Percentiles rank a stretch among this genome's conserved stretches.
Evolutionary conservation across 1,140 invertebrate genomes (phyloP).

Genomic region (Phocides pigmalion): DNA sequence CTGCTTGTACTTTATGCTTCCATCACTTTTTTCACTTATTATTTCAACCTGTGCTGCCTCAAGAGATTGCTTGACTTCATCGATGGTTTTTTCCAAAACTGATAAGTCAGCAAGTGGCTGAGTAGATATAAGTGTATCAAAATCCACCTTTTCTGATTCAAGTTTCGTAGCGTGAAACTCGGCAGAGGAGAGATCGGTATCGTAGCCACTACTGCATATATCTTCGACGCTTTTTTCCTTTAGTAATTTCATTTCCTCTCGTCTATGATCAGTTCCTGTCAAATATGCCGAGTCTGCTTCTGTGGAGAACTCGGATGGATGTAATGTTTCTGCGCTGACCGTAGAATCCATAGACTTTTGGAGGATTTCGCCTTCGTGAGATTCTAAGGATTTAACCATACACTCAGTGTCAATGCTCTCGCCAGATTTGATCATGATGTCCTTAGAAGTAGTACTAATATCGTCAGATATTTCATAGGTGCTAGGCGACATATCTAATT

Average conservation of each 20-base stretch:
- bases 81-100: slow-evolving; percentile 86
- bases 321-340: slow-evolving; percentile 80
- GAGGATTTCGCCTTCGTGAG: slow-evolving; percentile 79
- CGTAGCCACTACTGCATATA: slow-evolving; percentile 86
- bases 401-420: slow-evolving; percentile 82
- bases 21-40: slow-evolving; percentile 85
- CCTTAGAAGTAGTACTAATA: slow-evolving; percentile 77
- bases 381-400: slow-evolving; percentile 82
- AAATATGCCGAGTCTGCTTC: slow-evolving; percentile 81
- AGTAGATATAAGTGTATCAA: slow-evolving; percentile 72
- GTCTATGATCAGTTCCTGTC: slow-evolving; percentile 75
- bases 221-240: slow-evolving; percentile 84
- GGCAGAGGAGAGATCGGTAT: slow-evolving; percentile 87
- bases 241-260: slow-evolving; percentile 74
- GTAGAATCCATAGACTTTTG: slow-evolving; percentile 83
- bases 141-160: slow-evolving; percentile 79
- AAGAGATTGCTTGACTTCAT: slow-evolving; percentile 88
- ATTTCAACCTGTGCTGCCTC: slow-evolving; percentile 87
- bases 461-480: slow-evolving; percentile 72
- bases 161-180: slow-evolving; percentile 85
- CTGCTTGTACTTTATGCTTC: slow-evolving; percentile 85
- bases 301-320: slow-evolving; percentile 80
- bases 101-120: slow-evolving; percentile 80
- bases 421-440: slow-evolving; percentile 84
- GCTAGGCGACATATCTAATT: slow-evolving; percentile 66